Evolutionary conservation across 2,797 vertebrate species (phyloP), one percentile per base, ranked within the genome.

Genomic region (Somateria mollissima): DNA sequence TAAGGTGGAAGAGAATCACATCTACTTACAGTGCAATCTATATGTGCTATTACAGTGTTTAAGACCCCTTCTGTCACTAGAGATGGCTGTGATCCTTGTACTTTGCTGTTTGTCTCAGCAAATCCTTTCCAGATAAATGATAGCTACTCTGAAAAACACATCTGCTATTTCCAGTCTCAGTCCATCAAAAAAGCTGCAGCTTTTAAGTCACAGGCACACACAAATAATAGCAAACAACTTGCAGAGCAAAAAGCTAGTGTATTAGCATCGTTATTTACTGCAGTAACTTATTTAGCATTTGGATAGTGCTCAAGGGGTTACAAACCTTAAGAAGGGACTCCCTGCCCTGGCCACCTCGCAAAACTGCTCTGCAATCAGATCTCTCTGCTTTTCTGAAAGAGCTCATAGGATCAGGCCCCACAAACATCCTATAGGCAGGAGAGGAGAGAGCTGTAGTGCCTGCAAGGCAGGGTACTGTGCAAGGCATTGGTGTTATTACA

Each of bases 81-180:
- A 71, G 62, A 72, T 60, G 70, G 36, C 41, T 73, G 6, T 76
- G 70, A 71, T 77, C 69, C 71, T 87, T 69, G 34, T 49, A 70
- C 82, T 89, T 95, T 65, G 82, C 78, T 94, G 67, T 89, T 97
- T 96, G 84, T 77, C 88, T 88, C 73, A 15, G 61, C 87, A 92
- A 85, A 85, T 61, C 82, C 75, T 92, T 92, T 71, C 64, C 60
- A 88, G 84, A 71, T 75, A 88, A 87, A 92, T 71, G 92, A 39
- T 84, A 90, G 84, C 84, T 66, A 76, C 73, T 37, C 73, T 64
- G 65, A 85, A 94, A 92, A 93, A 79, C 45, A 81, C 65, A 32
- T 89, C 87, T 84, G 53, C 71, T 91, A 17, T 95, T 97, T 94
- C 84, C 80, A 92, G 86, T 39, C 74, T 34, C n/a, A 70, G 90